Conservation (phyloP, 2,797 vertebrate species). For the Lemur catta region DNA sequence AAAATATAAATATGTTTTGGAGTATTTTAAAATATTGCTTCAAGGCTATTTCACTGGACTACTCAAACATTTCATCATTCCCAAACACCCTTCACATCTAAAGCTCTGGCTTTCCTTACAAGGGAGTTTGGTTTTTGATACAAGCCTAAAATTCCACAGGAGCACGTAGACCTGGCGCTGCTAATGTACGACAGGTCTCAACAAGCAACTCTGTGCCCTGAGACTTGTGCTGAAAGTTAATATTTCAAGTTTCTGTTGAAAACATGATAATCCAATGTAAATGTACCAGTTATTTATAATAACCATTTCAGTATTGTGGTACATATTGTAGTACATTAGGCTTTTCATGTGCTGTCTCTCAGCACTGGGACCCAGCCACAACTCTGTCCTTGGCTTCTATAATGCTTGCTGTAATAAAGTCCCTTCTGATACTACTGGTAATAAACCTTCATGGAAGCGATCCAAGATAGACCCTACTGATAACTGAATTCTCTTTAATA, state of each 20-base stretch:
- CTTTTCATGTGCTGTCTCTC: constrained; percentile 22
- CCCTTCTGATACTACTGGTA: constrained; percentile 38
- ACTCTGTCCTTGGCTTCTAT: constrained; percentile 25
- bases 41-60: neutral
- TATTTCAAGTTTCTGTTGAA: constrained; percentile 49
- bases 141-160: neutral
- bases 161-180: neutral
- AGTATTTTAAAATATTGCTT: constrained; percentile 6
- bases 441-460: constrained; percentile 39
- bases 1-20: neutral
- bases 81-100: neutral
- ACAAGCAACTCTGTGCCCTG: neutral
- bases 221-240: neutral
- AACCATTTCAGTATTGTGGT: constrained; percentile 22
- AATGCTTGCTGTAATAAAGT: constrained; percentile 42
- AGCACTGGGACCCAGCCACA: neutral
- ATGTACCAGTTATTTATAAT: constrained; percentile 37
- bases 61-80: constrained; percentile 12
- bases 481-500: constrained; percentile 26
- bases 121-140: neutral
- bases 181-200: neutral
- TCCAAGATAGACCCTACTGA: constrained; percentile 19
- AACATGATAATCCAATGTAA: constrained; percentile 33
- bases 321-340: constrained; percentile 6
- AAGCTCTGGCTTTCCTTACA: neutral